phyloP scores from a whole-genome alignment of 2,113 vertebrate genomes.

The Scolopax mira region DNA sequence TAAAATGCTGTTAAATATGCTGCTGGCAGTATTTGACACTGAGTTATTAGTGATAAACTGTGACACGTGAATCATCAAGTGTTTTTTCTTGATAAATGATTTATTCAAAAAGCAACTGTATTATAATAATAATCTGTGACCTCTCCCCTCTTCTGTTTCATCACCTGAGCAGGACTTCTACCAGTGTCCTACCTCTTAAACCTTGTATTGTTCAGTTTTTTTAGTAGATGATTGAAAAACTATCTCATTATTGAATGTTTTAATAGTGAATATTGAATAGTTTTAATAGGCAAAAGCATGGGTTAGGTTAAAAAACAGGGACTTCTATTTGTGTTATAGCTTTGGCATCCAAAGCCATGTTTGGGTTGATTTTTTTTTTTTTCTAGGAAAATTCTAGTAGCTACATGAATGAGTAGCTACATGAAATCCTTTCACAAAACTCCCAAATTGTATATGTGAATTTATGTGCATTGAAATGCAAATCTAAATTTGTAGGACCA shows the following conservation, averaged over 20 bases:
- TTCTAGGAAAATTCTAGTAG: background rate
- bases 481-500: background rate
- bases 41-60: background rate
- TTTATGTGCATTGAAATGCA: background rate
- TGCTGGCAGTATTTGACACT: background rate
- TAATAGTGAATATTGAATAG: background rate
- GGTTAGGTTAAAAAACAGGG: background rate
- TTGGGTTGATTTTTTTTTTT: accelerated
- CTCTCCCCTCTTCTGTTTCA: background rate
- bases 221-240: background rate
- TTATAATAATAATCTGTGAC: background rate
- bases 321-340: background rate
- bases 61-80: background rate
- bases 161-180: background rate
- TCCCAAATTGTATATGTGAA: background rate
- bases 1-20: background rate
- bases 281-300: background rate
- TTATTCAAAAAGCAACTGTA: background rate
- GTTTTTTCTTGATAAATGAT: background rate
- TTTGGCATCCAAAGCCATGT: background rate
- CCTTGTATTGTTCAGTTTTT: background rate
- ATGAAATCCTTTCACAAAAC: background rate
- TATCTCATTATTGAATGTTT: background rate
- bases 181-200: background rate
- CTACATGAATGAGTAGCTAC: background rate